phyloP scores from a whole-genome alignment of 1,140 invertebrate species.

The Calliopsis andreniformis region DNA sequence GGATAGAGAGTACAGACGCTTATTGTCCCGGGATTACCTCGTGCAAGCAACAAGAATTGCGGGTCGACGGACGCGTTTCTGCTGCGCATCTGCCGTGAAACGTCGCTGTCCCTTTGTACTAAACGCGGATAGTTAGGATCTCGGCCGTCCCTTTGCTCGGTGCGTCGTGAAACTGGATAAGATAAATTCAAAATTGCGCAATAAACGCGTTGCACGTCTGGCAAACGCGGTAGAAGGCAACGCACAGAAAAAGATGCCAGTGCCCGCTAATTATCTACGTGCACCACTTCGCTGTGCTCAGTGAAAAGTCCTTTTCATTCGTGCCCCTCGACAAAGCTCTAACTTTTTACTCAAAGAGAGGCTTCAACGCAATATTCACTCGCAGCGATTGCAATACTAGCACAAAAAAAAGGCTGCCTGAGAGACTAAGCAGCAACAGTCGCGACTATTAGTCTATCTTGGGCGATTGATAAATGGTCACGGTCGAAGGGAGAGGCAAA shows the following conservation, averaged over 20 bases:
- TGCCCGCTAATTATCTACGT: neutral
- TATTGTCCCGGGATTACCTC: constrained; percentile 29
- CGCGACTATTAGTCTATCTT: too few species aligned
- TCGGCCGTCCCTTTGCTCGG: neutral
- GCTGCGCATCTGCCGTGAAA: constrained; percentile 24
- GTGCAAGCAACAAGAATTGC: constrained; percentile 27
- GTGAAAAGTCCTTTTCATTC: too few species aligned
- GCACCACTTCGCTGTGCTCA: neutral
- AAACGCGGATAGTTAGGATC: neutral
- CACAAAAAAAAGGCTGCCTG: too few species aligned
- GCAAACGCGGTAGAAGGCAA: neutral
- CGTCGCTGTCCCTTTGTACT: constrained; percentile 33
- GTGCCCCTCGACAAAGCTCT: neutral
- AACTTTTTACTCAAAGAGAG: too few species aligned
- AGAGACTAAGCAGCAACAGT: too few species aligned
- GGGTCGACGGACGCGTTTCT: constrained; percentile 10
- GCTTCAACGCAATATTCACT: too few species aligned
- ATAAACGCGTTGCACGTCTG: neutral
- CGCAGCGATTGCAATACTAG: too few species aligned
- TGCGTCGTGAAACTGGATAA: neutral
- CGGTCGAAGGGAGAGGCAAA: too few species aligned
- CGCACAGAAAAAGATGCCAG: neutral
- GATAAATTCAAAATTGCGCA: constrained; percentile 21
- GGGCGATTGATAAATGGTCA: too few species aligned
- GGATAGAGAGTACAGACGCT: neutral